Evolutionary conservation across 1,140 invertebrate genomes (phyloP), one percentile per base, ranked within the genome.

Genomic region (Leucophenga varia): DNA sequence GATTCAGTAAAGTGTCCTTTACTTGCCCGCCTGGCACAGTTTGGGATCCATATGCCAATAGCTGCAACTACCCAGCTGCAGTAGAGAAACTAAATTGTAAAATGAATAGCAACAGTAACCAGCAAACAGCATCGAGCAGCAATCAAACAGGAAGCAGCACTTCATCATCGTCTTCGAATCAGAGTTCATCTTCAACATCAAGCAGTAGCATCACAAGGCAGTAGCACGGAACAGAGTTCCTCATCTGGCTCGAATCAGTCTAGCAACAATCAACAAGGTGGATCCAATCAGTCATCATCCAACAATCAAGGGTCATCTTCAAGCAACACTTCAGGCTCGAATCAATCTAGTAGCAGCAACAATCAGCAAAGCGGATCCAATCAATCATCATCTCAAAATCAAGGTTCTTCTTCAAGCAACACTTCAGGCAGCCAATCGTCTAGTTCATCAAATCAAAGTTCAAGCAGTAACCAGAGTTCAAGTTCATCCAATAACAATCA

Each of bases 1-100:
- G 76, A 30, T 84, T 76, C 54, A 79, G 53, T 6, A 79, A 78
- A 56, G 84, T 84, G 61, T 81, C 84, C 41, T 87, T 85, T 65
- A 69, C 73, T 19, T 87, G 85, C 64, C 82, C 81, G 13, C 77
- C 81, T 53, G 84, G 83, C 37, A 86, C 85, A 1, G 79, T 81
- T 19, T 87, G 83, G 82, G 84, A 86, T 76, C 55, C 78, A 30
- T 74, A 80, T 28, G 76, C 79, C 31, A 76, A 80, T 51, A 78
- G 77, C 41, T 86, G 84, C 61, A 84, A 86, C 68, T 79, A 85
- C 65, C 73, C 77, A 10, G 77, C 77, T 65, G 77, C 79, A 34
- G 75, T 82, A 6, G 77, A 79, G 36, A 70, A 71, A 18, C 74
- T 78, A 35, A 73, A 72, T 13, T 59, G 79, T 68, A 65, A 71